These are phyloP conservation scores for Cyclophora punctaria DNA, from an alignment of 2,888 invertebrate genomes.

Conservation along the genomic window DNA sequence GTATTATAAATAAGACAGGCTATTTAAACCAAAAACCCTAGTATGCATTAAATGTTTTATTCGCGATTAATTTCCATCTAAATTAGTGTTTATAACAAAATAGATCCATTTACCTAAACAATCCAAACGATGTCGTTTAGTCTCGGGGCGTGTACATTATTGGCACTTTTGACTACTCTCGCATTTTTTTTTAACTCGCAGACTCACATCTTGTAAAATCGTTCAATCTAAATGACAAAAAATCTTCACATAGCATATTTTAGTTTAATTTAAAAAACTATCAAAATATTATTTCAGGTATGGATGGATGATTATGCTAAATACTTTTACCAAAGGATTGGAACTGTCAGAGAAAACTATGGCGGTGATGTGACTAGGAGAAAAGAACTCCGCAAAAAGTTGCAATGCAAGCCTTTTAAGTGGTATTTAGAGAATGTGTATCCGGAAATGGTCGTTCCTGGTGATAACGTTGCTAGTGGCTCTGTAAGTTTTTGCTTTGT, in stretches of 20 bases:
- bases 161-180: too few species aligned
- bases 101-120: too few species aligned
- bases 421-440: conserved; percentile 98
- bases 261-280: background rate
- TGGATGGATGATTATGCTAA: conserved; percentile 97
- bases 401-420: conserved; percentile 94
- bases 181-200: too few species aligned
- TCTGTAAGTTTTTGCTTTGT: conserved; percentile 79
- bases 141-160: too few species aligned
- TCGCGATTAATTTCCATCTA: too few species aligned
- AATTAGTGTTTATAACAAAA: too few species aligned
- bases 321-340: conserved; percentile 97
- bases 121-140: too few species aligned
- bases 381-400: conserved; percentile 81
- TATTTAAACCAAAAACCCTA: too few species aligned
- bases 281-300: conserved; percentile 65
- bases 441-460: conserved; percentile 96
- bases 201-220: too few species aligned
- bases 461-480: conserved; percentile 93
- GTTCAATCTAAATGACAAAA: background rate
- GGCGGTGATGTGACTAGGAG: conserved; percentile 88
- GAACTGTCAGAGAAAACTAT: conserved; percentile 83
- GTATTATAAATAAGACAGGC: background rate
- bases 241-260: background rate
- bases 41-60: too few species aligned